phyloP scores from a whole-genome alignment of 2,797 vertebrate species.

The Apogon talboti region DNA sequence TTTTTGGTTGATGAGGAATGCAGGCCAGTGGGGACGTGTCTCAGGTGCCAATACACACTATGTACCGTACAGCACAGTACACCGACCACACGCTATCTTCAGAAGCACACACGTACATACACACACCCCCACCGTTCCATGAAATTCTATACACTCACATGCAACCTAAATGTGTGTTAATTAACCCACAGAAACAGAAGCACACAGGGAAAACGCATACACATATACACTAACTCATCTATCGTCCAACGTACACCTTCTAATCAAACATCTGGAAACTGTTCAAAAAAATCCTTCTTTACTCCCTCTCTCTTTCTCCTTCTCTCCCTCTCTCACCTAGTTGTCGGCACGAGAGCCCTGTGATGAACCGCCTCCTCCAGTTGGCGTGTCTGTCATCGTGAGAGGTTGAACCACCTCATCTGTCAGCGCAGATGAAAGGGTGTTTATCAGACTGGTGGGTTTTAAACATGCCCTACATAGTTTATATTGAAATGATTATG shows the following conservation, averaged over 20 bases:
- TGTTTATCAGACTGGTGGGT: slow-evolving; percentile 67
- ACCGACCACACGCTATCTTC: slow-evolving; percentile 36
- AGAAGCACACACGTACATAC: slow-evolving; percentile 9
- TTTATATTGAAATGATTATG: slow-evolving; percentile 80
- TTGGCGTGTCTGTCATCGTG: slow-evolving; percentile 73
- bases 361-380: slow-evolving; percentile 60
- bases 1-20: slow-evolving; percentile 68
- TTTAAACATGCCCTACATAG: slow-evolving; percentile 80
- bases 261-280: slow-evolving; percentile 84
- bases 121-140: neutral
- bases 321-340: slow-evolving; percentile 23
- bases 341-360: slow-evolving; percentile 44
- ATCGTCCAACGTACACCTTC: slow-evolving; percentile 67
- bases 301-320: slow-evolving; percentile 5
- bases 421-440: slow-evolving; percentile 74
- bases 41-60: slow-evolving; percentile 40
- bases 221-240: slow-evolving; percentile 61
- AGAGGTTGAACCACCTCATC: slow-evolving; percentile 61
- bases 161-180: slow-evolving; percentile 31
- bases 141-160: slow-evolving; percentile 6
- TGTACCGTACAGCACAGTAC: slow-evolving; percentile 25
- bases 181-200: slow-evolving; percentile 26
- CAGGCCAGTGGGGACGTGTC: slow-evolving; percentile 73
- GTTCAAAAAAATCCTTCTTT: slow-evolving; percentile 50
- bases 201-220: slow-evolving; percentile 1